Evolutionary conservation across 2,113 vertebrate species (phyloP).

Genomic region (Cyprinodon brontotheroides): DNA sequence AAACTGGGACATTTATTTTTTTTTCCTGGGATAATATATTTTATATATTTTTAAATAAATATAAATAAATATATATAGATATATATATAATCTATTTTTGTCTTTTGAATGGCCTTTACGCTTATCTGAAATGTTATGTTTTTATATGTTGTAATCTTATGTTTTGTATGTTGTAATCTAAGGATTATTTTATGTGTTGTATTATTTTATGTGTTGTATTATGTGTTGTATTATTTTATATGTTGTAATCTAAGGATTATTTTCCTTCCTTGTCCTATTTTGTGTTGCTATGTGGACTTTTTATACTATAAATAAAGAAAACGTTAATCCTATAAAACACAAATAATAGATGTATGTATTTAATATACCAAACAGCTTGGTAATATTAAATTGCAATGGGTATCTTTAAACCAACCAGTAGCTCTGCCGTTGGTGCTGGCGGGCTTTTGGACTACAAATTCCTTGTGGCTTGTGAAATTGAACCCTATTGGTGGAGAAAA

Average conservation of each 20-base stretch:
- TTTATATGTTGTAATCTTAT: too few species aligned
- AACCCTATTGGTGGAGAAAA: constrained; percentile 64
- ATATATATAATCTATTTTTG: neutral
- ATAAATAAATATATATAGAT: too few species aligned
- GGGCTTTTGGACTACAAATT: constrained; percentile 57
- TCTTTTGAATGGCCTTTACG: neutral
- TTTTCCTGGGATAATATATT: too few species aligned
- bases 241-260: too few species aligned
- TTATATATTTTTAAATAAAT: too few species aligned
- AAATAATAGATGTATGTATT: neutral
- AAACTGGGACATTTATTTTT: too few species aligned
- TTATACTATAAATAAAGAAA: neutral
- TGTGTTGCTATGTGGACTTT: neutral
- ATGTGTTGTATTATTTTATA: too few species aligned
- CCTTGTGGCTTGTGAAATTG: constrained; percentile 20
- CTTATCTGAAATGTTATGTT: neutral
- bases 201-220: too few species aligned
- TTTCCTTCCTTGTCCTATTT: neutral
- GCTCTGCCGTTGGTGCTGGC: neutral
- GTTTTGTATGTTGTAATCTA: too few species aligned
- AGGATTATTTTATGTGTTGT: too few species aligned
- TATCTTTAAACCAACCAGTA: neutral
- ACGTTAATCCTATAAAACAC: neutral
- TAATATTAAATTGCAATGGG: neutral
- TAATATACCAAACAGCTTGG: neutral